Percentiles rank a stretch among this genome's conserved stretches.
Conservation (phyloP, 2,888 invertebrate species). For the Ferdinandea cuprea region DNA sequence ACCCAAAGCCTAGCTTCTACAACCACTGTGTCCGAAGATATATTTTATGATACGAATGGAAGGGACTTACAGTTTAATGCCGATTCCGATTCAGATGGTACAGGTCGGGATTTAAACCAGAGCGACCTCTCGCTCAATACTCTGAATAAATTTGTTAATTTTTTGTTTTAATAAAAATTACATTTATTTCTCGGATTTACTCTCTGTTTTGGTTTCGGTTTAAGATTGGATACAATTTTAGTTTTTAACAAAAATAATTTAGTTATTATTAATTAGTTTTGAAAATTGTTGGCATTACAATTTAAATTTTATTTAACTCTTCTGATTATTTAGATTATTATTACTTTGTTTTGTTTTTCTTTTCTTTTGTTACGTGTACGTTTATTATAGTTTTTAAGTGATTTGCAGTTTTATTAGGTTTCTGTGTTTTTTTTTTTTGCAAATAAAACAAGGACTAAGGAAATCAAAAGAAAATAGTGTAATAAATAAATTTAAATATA, state of each 20-base stretch:
- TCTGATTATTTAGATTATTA: conserved; percentile 32
- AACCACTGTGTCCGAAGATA: no score
- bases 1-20: no score
- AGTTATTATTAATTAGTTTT: conserved; percentile 30
- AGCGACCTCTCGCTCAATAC: no score
- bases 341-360: neutral
- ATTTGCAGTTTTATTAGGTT: conserved; percentile 22
- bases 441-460: neutral
- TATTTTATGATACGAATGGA: no score
- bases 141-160: no score
- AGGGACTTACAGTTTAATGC: no score
- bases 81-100: no score
- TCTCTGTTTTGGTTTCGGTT: conserved; percentile 38
- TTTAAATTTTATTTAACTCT: conserved; percentile 32
- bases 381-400: conserved; percentile 18
- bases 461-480: conserved; percentile 13
- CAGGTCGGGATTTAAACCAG: no score
- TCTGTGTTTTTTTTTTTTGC: conserved; percentile 8
- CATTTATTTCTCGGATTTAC: conserved; percentile 49
- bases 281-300: conserved; percentile 56
- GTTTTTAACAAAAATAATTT: conserved; percentile 50
- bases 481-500: conserved; percentile 31
- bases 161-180: conserved; percentile 49
- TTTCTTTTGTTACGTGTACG: conserved; percentile 26
- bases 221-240: conserved; percentile 47